phyloP scores from a whole-genome alignment of 2,797 vertebrate genomes.

The Sciurus vulgaris region DNA sequence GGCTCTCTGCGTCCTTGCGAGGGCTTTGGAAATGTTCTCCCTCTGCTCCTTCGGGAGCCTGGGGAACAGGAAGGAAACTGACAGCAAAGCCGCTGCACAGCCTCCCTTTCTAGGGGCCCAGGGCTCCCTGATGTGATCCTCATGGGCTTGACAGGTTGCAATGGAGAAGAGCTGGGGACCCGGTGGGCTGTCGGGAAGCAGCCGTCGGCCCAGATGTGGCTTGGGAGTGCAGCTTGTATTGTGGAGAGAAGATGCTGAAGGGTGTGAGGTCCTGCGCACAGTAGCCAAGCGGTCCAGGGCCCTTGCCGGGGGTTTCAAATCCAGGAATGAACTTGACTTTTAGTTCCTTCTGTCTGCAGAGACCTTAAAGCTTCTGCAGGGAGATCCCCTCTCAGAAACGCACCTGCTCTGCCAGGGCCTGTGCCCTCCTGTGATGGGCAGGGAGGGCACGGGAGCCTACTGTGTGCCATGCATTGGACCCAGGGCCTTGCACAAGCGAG shows the following conservation, averaged over 20 bases:
- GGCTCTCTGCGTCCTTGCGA: background rate
- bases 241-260: background rate
- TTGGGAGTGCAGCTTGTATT: background rate
- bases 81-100: rapidly evolving
- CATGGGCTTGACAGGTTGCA: background rate
- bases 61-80: too few relatives aligned
- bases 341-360: background rate
- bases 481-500: background rate
- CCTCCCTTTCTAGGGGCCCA: background rate
- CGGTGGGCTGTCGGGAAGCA: background rate
- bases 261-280: rapidly evolving
- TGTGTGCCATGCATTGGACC: background rate
- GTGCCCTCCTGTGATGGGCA: background rate
- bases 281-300: background rate
- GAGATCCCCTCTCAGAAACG: background rate
- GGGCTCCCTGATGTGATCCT: background rate
- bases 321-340: background rate
- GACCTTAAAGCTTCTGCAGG: background rate
- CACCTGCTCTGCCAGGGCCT: background rate
- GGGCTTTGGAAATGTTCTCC: background rate
- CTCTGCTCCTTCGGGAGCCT: rapidly evolving
- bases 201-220: rapidly evolving
- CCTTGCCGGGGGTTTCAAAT: background rate
- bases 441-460: too few relatives aligned
- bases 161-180: background rate